A percentile compares a stretch with the other conserved stretches of the same genome.
Evolutionary conservation across 2,797 vertebrate species (phyloP).

Genomic region (Lepilemur septentrionalis): DNA sequence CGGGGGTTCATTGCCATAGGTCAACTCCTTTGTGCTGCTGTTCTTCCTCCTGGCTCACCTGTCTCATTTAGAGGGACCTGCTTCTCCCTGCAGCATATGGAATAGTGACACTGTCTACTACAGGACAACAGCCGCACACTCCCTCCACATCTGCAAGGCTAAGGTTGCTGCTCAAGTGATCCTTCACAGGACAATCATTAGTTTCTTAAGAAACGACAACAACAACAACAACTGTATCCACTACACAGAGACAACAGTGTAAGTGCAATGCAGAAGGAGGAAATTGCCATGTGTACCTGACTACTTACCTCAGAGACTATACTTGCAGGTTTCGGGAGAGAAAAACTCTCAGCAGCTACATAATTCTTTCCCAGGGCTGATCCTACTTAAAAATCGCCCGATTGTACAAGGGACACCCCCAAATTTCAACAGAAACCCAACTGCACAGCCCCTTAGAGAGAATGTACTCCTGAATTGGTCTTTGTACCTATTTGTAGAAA

Average conservation of each 20-base stretch:
- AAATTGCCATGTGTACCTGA: not conserved
- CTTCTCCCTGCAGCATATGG: not conserved
- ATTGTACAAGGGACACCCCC: not conserved
- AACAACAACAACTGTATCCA: not conserved
- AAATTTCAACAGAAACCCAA: slow-evolving; percentile 41
- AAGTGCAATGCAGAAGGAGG: not conserved
- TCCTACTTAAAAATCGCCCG: not conserved
- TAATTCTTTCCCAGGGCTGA: not conserved
- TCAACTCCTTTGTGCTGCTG: not conserved
- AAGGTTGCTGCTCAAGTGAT: not conserved
- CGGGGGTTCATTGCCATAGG: fast-evolving
- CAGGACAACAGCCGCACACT: fast-evolving
- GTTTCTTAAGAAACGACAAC: not conserved
- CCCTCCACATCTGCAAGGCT: not conserved
- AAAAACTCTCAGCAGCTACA: not conserved
- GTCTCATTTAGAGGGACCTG: not conserved
- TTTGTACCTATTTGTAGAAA: slow-evolving; percentile 74
- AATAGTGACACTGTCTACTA: not conserved
- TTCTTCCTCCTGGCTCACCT: not conserved
- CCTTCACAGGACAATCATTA: not conserved
- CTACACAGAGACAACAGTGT: not conserved
- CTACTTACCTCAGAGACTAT: not conserved
- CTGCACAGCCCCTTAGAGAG: not conserved
- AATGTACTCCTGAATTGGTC: slow-evolving; percentile 23
- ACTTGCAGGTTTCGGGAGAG: not conserved